Evolutionary conservation across 2,888 invertebrate genomes (phyloP), one percentile per base, ranked within the genome.

Genomic region (Chrysolina americana): DNA sequence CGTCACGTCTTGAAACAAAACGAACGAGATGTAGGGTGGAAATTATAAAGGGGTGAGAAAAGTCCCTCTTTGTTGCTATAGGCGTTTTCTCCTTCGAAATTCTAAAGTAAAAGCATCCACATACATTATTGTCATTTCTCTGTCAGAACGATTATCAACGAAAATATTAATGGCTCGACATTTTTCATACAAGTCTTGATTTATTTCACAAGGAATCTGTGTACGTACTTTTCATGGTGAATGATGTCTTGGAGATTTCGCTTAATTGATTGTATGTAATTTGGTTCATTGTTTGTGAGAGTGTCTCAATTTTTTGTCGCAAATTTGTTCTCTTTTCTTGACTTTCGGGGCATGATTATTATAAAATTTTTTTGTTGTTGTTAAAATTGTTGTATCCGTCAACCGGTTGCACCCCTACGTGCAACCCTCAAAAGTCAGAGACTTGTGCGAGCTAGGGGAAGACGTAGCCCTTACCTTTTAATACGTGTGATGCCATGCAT

Each of bases 161-260:
- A 88, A 88, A 88, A 88, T 88, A 88, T 88, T 88, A 88, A 87
- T 87, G 87, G 86, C 83, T 82, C 81, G 80, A 85, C 87, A 87
- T 87, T 87, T 87, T 87, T 88, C 87, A 87, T 85, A 87, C 83
- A 82, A 84, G 85, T 85, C 85, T 86, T 86, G 86, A 87, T 87
- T 87, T 86, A 86, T 87, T 86, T 85, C 81, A 82, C 84, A 85
- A 80, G 85, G 85, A 87, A 86, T 86, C 85, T 85, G 83, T 84
- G 83, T 84, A 84, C 86, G 84, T 85, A 84, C 84, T 85, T 85
- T 80, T 77, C 73, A 74, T 73, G 81, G 82, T 83, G 84, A 84
- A 78, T 83, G 82, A 85, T 85, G 84, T 81, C 82, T 78, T 80
- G 66, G 81, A 78, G 78, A 79, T 79, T 80, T 80, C 72, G 41